These are phyloP conservation scores for Delphinapterus leucas DNA, from an alignment of 2,113 vertebrate species.

Conservation along the genomic window DNA sequence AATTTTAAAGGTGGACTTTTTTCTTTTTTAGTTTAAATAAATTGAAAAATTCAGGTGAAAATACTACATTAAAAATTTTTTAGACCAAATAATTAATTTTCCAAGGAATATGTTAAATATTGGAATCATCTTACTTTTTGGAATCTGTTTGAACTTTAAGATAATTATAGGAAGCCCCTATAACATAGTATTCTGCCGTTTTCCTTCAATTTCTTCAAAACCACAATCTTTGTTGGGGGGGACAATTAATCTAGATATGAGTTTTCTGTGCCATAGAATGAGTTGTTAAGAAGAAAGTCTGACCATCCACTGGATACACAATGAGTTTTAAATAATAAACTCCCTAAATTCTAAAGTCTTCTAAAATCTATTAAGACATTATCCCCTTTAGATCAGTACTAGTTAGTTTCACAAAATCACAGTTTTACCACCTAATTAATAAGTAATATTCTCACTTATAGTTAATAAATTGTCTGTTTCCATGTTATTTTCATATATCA, in stretches of 20 bases:
- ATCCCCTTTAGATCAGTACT: slow-evolving; percentile 55
- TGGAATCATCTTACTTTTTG: background rate
- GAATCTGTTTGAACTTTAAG: background rate
- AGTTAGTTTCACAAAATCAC: slow-evolving; percentile 71
- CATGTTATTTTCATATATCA: slow-evolving; percentile 65
- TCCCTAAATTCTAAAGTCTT: slow-evolving; percentile 66
- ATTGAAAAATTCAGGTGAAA: background rate
- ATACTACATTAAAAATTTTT: background rate
- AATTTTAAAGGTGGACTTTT: background rate
- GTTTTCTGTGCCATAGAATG: background rate
- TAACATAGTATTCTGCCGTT: background rate
- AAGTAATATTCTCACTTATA: slow-evolving; percentile 66
- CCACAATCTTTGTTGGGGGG: background rate
- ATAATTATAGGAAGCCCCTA: background rate
- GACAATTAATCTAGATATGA: background rate
- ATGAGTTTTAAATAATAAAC: slow-evolving; percentile 58
- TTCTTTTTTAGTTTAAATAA: background rate
- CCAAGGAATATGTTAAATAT: background rate
- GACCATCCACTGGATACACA: slow-evolving; percentile 18
- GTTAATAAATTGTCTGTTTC: slow-evolving; percentile 64
- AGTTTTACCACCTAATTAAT: slow-evolving; percentile 76
- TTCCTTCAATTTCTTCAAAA: background rate
- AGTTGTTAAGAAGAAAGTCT: slow-evolving; percentile 35
- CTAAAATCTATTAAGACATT: slow-evolving; percentile 60
- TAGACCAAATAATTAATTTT: slow-evolving; percentile 4